These are phyloP conservation scores for Paradoxurus hermaphroditus DNA, from an alignment of 2,113 vertebrate species.

Conservation along the genomic window DNA sequence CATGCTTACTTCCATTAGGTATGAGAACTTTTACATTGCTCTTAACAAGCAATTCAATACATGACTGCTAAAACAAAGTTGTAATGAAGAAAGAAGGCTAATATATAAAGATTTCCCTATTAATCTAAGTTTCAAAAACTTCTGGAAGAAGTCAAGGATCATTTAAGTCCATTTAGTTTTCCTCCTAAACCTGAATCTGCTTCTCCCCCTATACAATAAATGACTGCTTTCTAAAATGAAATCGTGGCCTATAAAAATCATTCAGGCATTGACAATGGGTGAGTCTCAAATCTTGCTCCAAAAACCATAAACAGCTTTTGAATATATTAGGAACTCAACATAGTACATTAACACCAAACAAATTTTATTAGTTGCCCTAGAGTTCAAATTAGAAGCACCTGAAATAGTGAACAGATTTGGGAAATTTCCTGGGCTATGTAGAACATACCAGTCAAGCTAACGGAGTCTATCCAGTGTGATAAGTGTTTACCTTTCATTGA, in stretches of 20 bases:
- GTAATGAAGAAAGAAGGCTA: not conserved
- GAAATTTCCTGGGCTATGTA: not conserved
- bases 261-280: not conserved
- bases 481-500: not conserved
- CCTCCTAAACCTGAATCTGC: constrained; percentile 29
- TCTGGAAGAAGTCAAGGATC: not conserved
- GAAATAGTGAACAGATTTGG: not conserved
- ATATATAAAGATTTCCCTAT: not conserved
- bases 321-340: constrained; percentile 21
- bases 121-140: constrained; percentile 31
- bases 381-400: not conserved
- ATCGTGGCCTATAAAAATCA: constrained; percentile 31
- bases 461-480: not conserved
- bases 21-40: not conserved
- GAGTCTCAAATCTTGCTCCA: constrained; percentile 11
- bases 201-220: not conserved
- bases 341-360: not conserved
- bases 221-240: constrained; percentile 45
- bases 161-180: constrained; percentile 2
- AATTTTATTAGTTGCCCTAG: not conserved
- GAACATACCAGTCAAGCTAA: not conserved
- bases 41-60: not conserved
- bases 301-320: constrained; percentile 18
- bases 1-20: not conserved
- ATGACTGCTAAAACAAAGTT: not conserved